Percentiles rank a stretch among this genome's conserved stretches.
These are phyloP conservation scores for Eubasilissa splendida DNA, from an alignment of 2,888 invertebrate genomes.

Conservation along the genomic window DNA sequence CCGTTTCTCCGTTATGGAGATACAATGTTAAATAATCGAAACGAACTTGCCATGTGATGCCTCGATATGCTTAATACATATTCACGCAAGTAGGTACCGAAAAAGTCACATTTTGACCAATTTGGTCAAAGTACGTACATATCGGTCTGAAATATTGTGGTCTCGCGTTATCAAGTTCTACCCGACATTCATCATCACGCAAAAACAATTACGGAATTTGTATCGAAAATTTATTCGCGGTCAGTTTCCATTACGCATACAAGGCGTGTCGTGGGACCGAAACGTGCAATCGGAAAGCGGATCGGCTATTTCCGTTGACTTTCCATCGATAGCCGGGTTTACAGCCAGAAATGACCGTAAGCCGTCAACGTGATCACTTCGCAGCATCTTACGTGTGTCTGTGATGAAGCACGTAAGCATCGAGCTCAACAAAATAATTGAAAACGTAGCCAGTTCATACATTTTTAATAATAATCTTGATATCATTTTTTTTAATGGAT, in stretches of 20 bases:
- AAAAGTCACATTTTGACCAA: conserved; percentile 4
- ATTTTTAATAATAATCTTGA: no score
- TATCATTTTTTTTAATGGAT: no score
- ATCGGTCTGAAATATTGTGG: background rate
- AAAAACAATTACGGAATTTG: conserved; percentile 21
- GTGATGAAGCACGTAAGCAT: no score
- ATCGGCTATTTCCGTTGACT: conserved; percentile 27
- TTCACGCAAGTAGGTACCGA: no score
- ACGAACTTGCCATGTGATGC: background rate
- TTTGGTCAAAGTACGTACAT: background rate
- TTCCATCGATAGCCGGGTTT: background rate
- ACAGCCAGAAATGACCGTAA: no score
- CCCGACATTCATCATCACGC: conserved; percentile 5
- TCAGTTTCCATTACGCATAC: background rate
- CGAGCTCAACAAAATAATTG: no score
- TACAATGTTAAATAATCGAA: no score
- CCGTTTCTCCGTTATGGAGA: no score
- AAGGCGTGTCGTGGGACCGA: conserved; percentile 11
- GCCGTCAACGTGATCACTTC: no score
- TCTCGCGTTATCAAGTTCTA: conserved; percentile 3
- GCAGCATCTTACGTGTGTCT: no score
- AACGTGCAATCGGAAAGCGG: background rate
- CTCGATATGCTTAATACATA: background rate
- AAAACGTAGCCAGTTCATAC: no score
- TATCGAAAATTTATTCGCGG: conserved; percentile 18